Evolutionary conservation across 2,797 vertebrate genomes (phyloP), one percentile per base, ranked within the genome.

Genomic region (Pangasius larnaudii): DNA sequence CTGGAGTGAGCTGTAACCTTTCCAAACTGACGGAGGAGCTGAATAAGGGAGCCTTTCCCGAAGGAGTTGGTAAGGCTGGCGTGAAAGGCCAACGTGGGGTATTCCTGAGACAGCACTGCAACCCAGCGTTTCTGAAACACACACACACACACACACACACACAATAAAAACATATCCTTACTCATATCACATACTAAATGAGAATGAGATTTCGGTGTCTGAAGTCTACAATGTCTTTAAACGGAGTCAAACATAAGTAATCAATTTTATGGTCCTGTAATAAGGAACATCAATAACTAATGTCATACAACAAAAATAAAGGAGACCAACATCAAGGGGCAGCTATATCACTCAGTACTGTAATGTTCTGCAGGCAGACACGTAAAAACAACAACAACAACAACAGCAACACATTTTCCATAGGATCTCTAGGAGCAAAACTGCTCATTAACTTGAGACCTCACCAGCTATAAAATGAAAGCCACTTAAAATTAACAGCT

Each of bases 1-100:
- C 27, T 36, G 49, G 8, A 63, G 36, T 6, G 7, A 27, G 53
- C 46, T 14, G 90, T 87, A 96, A 99, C 98, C 97, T 99, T 99
- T 92, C 99, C 98, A 95, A 99, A 99, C 94, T 99, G 99, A 89
- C 99, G 94, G 0, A 99, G 94, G 74, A 99, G 98, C 93, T 99
- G 98, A 90, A 99, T 99, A 90, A 99, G 98, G 2, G 98, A 98
- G 89, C 99, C 98, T 93, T 99, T 99, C 78, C 99, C 99, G 58
- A 99, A 99, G 0, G 99, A 97, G 93, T 99, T 99, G 46, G 98
- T 99, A 89, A 99, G 97, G 93, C 99, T 99, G 83, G 99, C 98
- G 0, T 99, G 99, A 93, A 99, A 99, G 85, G 98, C 98, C 33
- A 99, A 95, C 0, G 98, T 99, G 8, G 99, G 99, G 87, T 98